These are phyloP conservation scores for Hylyphantes graminicola DNA, from an alignment of 1,140 invertebrate species.

Conservation along the genomic window DNA sequence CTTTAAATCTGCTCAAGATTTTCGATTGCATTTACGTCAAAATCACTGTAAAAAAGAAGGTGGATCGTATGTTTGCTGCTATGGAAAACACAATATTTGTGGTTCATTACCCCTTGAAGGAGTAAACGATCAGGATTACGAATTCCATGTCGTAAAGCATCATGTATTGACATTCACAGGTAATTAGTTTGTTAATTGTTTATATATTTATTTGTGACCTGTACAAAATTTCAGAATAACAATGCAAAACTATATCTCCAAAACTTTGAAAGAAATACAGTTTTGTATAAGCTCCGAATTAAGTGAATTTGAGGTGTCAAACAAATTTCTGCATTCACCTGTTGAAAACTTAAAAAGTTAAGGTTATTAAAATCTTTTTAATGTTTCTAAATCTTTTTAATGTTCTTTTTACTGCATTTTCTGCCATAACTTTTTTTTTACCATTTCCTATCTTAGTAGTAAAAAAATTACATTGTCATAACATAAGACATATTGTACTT, in stretches of 20 bases:
- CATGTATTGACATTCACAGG: conserved; percentile 71
- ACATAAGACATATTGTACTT: too few species aligned
- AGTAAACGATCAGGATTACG: conserved; percentile 87
- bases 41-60: conserved; percentile 84
- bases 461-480: too few species aligned
- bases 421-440: too few species aligned
- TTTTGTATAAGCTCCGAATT: too few species aligned
- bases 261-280: background rate
- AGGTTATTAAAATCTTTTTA: too few species aligned
- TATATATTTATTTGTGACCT: background rate
- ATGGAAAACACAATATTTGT: conserved; percentile 89
- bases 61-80: conserved; percentile 87
- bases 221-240: too few species aligned
- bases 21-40: conserved; percentile 79
- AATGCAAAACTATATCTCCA: background rate
- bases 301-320: too few species aligned
- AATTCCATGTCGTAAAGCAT: conserved; percentile 85
- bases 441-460: too few species aligned
- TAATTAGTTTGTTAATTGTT: conserved; percentile 8
- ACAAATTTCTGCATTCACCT: too few species aligned
- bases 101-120: conserved; percentile 87
- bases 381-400: too few species aligned
- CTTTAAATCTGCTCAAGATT: conserved; percentile 64
- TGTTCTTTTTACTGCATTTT: too few species aligned
- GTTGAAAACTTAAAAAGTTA: too few species aligned